Conservation (phyloP, 2,113 vertebrate genomes). For the Hiodon alosoides region DNA sequence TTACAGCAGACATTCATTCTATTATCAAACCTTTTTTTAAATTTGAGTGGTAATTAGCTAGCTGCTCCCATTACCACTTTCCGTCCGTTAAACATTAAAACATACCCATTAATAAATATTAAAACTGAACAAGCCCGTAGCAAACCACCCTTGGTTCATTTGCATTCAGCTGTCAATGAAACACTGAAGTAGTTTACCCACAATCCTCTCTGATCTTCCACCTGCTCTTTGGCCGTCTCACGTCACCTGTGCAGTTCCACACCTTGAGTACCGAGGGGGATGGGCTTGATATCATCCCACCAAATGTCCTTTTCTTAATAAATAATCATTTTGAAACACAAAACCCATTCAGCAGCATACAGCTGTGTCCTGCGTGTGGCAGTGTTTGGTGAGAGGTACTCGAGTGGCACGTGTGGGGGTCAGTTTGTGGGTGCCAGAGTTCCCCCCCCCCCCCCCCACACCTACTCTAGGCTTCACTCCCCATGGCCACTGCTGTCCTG, state of each 20-base stretch:
- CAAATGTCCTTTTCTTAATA: conserved; percentile 3
- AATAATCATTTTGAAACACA: conserved; percentile 13
- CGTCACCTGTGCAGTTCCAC: conserved; percentile 1
- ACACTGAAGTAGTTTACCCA: neutral
- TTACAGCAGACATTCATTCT: conserved; percentile 2
- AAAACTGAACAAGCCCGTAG: neutral
- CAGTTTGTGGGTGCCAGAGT: neutral
- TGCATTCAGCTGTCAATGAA: conserved; percentile 19
- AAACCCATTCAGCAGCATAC: conserved; percentile 14
- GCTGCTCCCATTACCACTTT: conserved; percentile 8
- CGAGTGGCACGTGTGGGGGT: conserved; percentile 19
- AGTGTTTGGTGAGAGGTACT: conserved; percentile 11
- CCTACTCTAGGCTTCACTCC: neutral
- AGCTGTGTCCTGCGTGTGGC: conserved; percentile 12
- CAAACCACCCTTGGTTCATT: conserved; percentile 14
- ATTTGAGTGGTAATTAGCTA: conserved; percentile 10
- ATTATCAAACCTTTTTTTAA: conserved; percentile 2
- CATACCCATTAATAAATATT: conserved; percentile 13
- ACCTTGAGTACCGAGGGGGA: neutral
- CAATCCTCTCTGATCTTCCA: conserved; percentile 6
- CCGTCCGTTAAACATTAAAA: neutral
- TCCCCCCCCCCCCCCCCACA: neutral
- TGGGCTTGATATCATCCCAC: too few species aligned
- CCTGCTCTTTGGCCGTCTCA: neutral
- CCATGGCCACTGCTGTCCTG: too few species aligned